Evolutionary conservation across 2,797 vertebrate genomes (phyloP).

Genomic region (Ispidina picta): DNA sequence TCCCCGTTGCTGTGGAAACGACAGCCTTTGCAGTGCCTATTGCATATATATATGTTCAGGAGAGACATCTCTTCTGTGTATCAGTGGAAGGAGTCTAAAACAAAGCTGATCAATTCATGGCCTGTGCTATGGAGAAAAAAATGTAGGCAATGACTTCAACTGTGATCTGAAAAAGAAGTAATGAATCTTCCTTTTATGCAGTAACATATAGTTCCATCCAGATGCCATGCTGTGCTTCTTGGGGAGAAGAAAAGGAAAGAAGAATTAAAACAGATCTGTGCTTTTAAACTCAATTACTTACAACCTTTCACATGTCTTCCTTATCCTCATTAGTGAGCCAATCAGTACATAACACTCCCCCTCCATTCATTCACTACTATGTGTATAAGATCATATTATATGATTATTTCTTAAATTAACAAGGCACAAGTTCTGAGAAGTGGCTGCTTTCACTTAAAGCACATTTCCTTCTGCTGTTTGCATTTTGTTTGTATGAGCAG

Average conservation of each 20-base stretch:
- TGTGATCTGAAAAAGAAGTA: not conserved
- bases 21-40: not conserved
- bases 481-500: conserved; percentile 38
- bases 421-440: not conserved
- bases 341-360: not conserved
- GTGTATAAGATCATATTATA: not conserved
- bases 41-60: conserved; percentile 4
- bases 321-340: not conserved
- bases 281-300: conserved; percentile 6
- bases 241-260: conserved; percentile 16
- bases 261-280: not conserved
- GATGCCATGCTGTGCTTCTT: conserved; percentile 32
- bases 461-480: conserved; percentile 26
- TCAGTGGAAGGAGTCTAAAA: not conserved
- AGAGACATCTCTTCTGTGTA: not conserved
- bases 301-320: not conserved
- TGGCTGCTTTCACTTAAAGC: not conserved
- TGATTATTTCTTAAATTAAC: conserved; percentile 2
- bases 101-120: not conserved
- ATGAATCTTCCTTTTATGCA: conserved; percentile 7
- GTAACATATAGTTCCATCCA: not conserved
- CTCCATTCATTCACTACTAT: not conserved
- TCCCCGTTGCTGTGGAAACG: conserved; percentile 59
- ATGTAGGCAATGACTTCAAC: not conserved
- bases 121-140: not conserved